Evolutionary conservation across 1,140 invertebrate genomes (phyloP), one percentile per base, ranked within the genome.

Genomic region (Coenobita brevimanus): DNA sequence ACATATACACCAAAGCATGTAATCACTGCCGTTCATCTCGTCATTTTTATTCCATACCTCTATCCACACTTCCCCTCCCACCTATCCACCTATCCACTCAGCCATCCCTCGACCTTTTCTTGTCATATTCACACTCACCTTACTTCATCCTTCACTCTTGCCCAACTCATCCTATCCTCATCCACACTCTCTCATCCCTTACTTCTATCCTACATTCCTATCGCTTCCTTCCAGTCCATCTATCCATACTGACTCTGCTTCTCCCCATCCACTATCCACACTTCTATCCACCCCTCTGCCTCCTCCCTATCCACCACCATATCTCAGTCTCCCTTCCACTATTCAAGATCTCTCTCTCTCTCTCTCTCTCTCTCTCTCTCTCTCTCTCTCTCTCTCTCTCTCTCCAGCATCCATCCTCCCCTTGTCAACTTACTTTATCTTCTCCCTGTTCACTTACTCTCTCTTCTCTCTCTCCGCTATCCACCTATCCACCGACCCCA

Each of bases 161-260:
- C 78, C 27, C 27, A 83, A n/a, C 43, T 38, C 38, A 30, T 73
- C 38, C 82, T 33, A 33, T 71, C n/a, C n/a, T n/a, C 15, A 71
- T 71, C 15, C 30, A 71, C 30, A 24, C 30, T 15, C 30, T n/a
- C 30, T n/a, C 30, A 71, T 71, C 15, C 30, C 15, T 13, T n/a
- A n/a, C 1, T 33, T 73, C 36, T 13, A 13, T 13, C 27, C 10
- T 38, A 10, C 15, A 13, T 38, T 38, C 24, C 10, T 73, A 10
- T 10, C 69, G 27, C 24, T 13, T 13, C 24, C 10, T 38, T 73
- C 69, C 10, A 17, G 10, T 38, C 24, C 69, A 13, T 38, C 69
- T 24, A 30, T 73, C 24, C 24, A 57, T 57, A 13, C n/a, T 57
- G 54, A 10, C 54, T 57, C n/a, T 57, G 10, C 54, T 57, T 57